Evolutionary conservation across 2,113 vertebrate species (phyloP).

Genomic region (Lamprologus callipterus): DNA sequence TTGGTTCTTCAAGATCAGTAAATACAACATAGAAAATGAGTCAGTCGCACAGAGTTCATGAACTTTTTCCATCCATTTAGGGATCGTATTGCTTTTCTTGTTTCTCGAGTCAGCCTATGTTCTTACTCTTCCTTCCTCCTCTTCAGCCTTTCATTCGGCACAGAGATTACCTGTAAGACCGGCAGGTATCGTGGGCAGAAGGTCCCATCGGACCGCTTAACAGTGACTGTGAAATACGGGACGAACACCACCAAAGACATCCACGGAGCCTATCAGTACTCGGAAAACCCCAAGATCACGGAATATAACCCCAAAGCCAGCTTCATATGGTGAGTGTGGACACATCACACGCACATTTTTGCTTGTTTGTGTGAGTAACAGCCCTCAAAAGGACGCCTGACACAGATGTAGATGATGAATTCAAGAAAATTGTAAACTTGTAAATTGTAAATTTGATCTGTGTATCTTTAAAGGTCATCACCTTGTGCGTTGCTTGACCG

Average conservation of each 20-base stretch:
- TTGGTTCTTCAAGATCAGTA: neutral
- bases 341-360: neutral
- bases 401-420: neutral
- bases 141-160: conserved; percentile 76
- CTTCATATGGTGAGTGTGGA: conserved; percentile 78
- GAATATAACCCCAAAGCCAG: conserved; percentile 75
- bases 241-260: conserved; percentile 48
- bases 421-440: neutral
- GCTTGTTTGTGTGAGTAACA: neutral
- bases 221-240: conserved; percentile 73
- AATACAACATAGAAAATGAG: neutral
- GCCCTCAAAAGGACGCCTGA: neutral
- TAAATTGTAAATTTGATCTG: neutral
- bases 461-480: neutral
- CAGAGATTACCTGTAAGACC: conserved; percentile 75
- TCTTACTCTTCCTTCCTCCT: neutral
- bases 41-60: neutral
- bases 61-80: neutral
- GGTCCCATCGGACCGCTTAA: neutral
- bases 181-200: conserved; percentile 59
- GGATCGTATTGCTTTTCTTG: neutral
- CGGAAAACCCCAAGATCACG: conserved; percentile 77
- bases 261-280: conserved; percentile 63
- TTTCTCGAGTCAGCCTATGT: neutral
- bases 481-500: neutral